Base-by-base conservation (phyloP, 2,888 invertebrate species). In the Boloria selene region DNA sequence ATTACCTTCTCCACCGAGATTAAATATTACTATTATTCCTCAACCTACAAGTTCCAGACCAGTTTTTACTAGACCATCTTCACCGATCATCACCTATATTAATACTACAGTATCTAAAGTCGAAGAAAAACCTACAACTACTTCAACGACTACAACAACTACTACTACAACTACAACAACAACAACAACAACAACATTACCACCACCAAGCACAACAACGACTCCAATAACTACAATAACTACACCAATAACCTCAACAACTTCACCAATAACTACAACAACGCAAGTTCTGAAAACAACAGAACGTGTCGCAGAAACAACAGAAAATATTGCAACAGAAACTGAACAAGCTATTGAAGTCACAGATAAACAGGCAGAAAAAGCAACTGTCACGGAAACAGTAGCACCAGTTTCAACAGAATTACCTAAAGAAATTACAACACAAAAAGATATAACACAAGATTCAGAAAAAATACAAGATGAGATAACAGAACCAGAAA, bases 1-100 rank as follows among this genome's bases (percentile, higher is more conserved):
- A 2, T 74, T 90, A 56, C 88, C 89, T 1, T 84, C 83, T 13
- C 90, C 90, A 47, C 93, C 93, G 52, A 81, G 89, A 77, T 71
- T 92, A 59, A 92, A 92, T 56, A 92, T 92, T 54, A 89, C 90
- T 1, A 86, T 90, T 61, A 72, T 92, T 76, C 90, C 91, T 65
- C 89, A 88, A 72, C 82, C 86, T 17, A 86, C 90, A 13, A 88
- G 89, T 67, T 81, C 85, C 0, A 87, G 85, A 72, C 92, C 92
- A 7, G 72, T 78, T 63, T 87, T 86, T 59, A 85, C 87, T 0
- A 79, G 88, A 60, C 92, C 91, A 5, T 79, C 84, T 59, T 77
- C 77, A 4, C 75, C 85, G 10, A 79, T 84, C 0, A 90, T 91
- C 14, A 90, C 88, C 38, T 88, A 88, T 62, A 90, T 91, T 7